Base-by-base conservation (phyloP, 1,140 invertebrate species). In the Chironomus striatipennis region DNA sequence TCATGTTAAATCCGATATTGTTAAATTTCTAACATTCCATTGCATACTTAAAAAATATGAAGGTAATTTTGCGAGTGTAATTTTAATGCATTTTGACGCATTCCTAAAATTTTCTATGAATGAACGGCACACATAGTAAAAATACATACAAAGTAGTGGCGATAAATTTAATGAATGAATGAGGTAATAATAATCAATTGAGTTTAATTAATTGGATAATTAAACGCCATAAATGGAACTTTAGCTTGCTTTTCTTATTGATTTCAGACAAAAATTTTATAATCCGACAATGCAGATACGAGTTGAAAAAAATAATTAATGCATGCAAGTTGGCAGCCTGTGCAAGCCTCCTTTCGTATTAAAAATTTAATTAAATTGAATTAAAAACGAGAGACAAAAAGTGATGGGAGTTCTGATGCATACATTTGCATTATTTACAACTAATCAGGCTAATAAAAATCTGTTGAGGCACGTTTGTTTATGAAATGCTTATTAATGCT, bases 61-160 rank as follows among this genome's bases (percentile, higher is more conserved):
- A 57, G 47, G 1, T 12, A 2, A 12, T 57, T 17, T 18, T 7
- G 65, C 20, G 65, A 18, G 24, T 57, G 47, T 21, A 21, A 20
- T 8, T 70, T 70, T 70, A 70, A 70, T 70, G 20, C 18, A 70
- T 18, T 70, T 70, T 70, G 65, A 70, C 65, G 18, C 65, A 70
- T 70, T 70, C 65, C 18, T 70, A 7, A 17, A 70, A 70, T 70
- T 70, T 70, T 70, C 15, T 18, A 21, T 57, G n/a, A 57, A 57
- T 57, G 47, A 12, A 57, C 12, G 12, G 47, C 47, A 34, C 5
- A 34, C 24, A 34, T 34, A 57, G 43, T 47, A 34, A 2, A 34
- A 34, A 34, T 34, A 5, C 5, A 34, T 34, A n/a, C 24, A 5
- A 2, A 34, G 24, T 34, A 34, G 5, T 34, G 24, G 24, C 24